Evolutionary conservation across 2,113 vertebrate species (phyloP).

Genomic region (Pungitius pungitius): DNA sequence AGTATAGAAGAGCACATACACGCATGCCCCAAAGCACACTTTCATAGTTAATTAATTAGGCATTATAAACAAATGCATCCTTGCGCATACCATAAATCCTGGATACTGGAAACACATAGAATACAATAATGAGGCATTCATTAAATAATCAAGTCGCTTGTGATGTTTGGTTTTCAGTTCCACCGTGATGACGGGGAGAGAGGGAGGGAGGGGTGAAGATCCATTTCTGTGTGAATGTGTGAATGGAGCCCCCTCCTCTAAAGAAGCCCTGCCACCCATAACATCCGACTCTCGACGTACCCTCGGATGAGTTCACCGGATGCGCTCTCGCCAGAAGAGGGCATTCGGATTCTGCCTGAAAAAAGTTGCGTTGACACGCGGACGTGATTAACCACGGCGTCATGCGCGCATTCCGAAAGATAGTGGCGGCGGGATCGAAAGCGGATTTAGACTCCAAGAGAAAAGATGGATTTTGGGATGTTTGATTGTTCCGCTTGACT

Average conservation of each 20-base stretch:
- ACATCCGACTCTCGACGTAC: conserved; percentile 25
- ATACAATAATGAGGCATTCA: not conserved
- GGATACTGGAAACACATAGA: not conserved
- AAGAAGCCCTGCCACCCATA: not conserved
- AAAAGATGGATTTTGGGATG: conserved; percentile 49
- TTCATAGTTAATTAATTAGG: not conserved
- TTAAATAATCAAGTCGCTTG: not conserved
- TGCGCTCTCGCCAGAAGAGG: conserved; percentile 81
- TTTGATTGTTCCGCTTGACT: conserved; percentile 5
- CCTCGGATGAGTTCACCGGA: conserved; percentile 47
- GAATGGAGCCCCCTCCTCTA: not conserved
- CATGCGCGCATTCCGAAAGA: conserved; percentile 53
- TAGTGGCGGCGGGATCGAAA: conserved; percentile 30
- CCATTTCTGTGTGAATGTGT: not conserved
- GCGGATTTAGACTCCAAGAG: conserved; percentile 11
- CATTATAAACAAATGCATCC: not conserved
- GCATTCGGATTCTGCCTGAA: conserved; percentile 80
- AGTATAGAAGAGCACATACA: too few species aligned
- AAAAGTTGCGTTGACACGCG: conserved; percentile 78
- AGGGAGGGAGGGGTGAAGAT: too few species aligned
- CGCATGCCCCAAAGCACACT: not conserved
- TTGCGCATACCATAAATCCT: not conserved
- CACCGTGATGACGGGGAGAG: not conserved
- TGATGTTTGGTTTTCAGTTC: not conserved
- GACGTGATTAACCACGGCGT: conserved; percentile 70